phyloP scores from a whole-genome alignment of 2,888 invertebrate species.

The Ernsta delagoae region DNA sequence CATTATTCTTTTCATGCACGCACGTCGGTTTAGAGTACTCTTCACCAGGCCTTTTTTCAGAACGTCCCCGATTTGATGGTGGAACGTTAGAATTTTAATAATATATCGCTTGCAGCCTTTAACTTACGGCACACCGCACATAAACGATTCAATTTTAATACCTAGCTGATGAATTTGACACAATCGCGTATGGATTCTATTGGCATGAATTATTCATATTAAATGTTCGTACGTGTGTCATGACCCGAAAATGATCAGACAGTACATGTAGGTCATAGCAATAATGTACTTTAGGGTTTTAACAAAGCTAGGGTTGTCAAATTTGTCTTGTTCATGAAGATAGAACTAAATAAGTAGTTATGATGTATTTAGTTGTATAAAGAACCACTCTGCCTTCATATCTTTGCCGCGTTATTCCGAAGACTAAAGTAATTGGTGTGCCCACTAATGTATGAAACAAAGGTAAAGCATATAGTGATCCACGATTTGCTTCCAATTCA shows the following conservation, averaged over 20 bases:
- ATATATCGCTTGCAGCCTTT: neutral
- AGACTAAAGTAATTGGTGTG: no score
- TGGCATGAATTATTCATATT: constrained; percentile 47
- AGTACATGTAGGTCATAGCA: constrained; percentile 20
- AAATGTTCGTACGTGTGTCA: constrained; percentile 24
- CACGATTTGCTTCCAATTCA: no score
- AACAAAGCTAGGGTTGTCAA: constrained; percentile 16
- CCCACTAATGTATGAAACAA: no score
- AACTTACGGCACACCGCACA: constrained; percentile 12
- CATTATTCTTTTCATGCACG: no score
- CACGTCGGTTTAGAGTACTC: no score
- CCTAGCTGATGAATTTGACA: constrained; percentile 60
- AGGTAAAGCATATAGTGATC: no score
- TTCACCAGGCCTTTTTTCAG: no score
- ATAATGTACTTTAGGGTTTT: constrained; percentile 15
- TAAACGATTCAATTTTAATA: constrained; percentile 52
- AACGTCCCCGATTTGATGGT: no score
- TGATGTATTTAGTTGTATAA: no score
- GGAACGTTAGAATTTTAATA: neutral
- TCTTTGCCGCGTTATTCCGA: no score
- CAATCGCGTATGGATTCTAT: constrained; percentile 39
- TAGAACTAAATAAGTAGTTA: no score
- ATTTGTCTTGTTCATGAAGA: neutral
- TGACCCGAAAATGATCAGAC: constrained; percentile 30
- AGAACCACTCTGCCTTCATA: no score